Evolutionary conservation across 2,888 invertebrate genomes (phyloP).

Genomic region (Netelia fuscicornis): DNA sequence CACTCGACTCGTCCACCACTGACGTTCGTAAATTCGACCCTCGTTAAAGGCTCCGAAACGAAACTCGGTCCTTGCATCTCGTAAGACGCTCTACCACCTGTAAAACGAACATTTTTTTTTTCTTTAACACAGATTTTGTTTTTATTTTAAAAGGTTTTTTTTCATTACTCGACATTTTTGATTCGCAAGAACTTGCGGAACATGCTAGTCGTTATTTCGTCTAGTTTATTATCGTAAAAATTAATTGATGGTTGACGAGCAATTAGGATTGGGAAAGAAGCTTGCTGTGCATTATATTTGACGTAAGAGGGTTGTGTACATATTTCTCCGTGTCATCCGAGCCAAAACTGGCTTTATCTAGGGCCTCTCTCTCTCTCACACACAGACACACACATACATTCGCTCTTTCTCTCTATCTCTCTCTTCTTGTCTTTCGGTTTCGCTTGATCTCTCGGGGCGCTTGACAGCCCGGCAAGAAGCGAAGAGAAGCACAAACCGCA

Average conservation of each 20-base stretch:
- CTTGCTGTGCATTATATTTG: not conserved
- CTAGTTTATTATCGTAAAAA: too few relatives aligned
- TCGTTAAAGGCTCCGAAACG: constrained; percentile 86
- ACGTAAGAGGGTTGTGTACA: constrained; percentile 19
- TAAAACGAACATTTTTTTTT: constrained; percentile 55
- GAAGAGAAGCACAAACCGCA: constrained; percentile 53
- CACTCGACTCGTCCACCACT: constrained; percentile 86
- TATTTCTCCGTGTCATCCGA: constrained; percentile 58
- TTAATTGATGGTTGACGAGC: too few relatives aligned
- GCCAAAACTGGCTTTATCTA: constrained; percentile 43
- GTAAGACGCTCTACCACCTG: constrained; percentile 85
- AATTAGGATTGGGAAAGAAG: too few relatives aligned
- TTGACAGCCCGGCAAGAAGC: constrained; percentile 43
- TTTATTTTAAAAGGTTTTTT: not conserved
- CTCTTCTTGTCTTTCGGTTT: constrained; percentile 48
- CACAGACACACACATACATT: too few relatives aligned
- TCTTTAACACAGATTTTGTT: not conserved
- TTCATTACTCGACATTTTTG: not conserved
- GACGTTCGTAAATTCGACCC: constrained; percentile 87
- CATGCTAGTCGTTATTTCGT: too few relatives aligned
- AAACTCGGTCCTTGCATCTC: constrained; percentile 87
- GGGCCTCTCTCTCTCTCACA: too few relatives aligned
- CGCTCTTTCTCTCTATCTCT: not conserved
- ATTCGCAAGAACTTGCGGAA: too few relatives aligned
- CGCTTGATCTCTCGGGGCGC: constrained; percentile 45